A percentile compares a stretch with the other conserved stretches of the same genome.
Conservation (phyloP, 1,140 invertebrate species). For the Pseudachorutes palmiensis region DNA sequence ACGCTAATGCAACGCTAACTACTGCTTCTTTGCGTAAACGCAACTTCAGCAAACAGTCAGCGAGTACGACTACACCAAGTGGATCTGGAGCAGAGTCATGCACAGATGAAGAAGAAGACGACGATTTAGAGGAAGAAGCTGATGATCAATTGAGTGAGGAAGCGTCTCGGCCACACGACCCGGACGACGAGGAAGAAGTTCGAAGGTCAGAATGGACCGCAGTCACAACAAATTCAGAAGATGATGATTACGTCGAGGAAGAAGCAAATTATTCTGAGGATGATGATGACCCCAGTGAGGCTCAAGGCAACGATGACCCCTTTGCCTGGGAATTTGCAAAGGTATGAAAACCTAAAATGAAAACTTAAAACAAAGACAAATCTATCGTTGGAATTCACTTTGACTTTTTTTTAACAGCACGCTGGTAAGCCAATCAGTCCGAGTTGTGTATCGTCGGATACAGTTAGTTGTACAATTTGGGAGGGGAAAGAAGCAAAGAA, state of each 20-base stretch:
- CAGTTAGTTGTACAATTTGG: constrained; percentile 90
- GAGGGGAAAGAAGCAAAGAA: constrained; percentile 79
- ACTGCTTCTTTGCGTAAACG: constrained; percentile 26
- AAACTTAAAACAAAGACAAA: neutral
- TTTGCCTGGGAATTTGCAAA: constrained; percentile 54
- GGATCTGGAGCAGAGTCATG: constrained; percentile 26
- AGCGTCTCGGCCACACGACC: neutral
- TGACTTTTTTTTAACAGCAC: constrained; percentile 42
- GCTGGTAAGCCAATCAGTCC: constrained; percentile 63
- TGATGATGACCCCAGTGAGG: constrained; percentile 16
- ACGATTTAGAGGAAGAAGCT: neutral
- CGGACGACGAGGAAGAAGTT: constrained; percentile 35
- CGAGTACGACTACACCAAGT: constrained; percentile 30
- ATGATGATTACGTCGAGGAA: constrained; percentile 33
- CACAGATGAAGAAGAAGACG: constrained; percentile 10
- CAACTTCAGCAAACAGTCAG: constrained; percentile 30
- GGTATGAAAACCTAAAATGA: constrained; percentile 2
- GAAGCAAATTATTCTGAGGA: constrained; percentile 24
- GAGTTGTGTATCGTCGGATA: constrained; percentile 58
- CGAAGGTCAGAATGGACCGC: constrained; percentile 48
- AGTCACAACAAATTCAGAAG: constrained; percentile 46
- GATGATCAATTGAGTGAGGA: constrained; percentile 2
- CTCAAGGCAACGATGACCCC: constrained; percentile 50
- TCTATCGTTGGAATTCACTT: constrained; percentile 11
- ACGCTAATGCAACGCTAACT: neutral